These are phyloP conservation scores for Copsychus sechellarum DNA, from an alignment of 2,113 vertebrate genomes.

Conservation along the genomic window DNA sequence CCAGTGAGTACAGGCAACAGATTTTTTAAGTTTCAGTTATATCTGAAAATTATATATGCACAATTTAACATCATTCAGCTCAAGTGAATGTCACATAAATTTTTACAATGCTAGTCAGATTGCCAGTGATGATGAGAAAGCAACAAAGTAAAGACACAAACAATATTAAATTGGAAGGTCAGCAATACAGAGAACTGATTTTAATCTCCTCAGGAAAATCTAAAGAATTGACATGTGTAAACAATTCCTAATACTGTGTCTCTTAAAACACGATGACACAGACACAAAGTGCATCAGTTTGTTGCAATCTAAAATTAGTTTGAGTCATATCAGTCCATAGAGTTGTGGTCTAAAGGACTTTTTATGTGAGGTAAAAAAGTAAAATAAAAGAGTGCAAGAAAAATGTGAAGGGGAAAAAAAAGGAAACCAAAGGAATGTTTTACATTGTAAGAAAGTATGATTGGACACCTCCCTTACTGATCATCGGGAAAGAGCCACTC, in stretches of 20 bases:
- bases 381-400: background rate
- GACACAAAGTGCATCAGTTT: background rate
- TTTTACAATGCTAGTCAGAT: background rate
- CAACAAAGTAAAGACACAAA: background rate
- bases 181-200: background rate
- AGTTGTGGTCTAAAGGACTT: background rate
- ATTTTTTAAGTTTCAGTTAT: background rate
- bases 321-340: background rate
- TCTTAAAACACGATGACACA: background rate
- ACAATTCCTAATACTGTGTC: background rate
- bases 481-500: background rate
- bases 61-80: background rate
- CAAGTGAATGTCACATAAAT: background rate
- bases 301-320: background rate
- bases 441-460: background rate
- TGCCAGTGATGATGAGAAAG: background rate
- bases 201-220: background rate
- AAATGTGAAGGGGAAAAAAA: background rate
- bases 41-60: background rate
- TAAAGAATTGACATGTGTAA: background rate
- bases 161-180: background rate
- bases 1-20: background rate
- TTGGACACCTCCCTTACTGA: background rate
- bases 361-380: background rate
- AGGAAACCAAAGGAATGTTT: background rate